Percentiles rank a stretch among this genome's conserved stretches.
Evolutionary conservation across 2,113 vertebrate genomes (phyloP).

Genomic region (Microtus oregoni): DNA sequence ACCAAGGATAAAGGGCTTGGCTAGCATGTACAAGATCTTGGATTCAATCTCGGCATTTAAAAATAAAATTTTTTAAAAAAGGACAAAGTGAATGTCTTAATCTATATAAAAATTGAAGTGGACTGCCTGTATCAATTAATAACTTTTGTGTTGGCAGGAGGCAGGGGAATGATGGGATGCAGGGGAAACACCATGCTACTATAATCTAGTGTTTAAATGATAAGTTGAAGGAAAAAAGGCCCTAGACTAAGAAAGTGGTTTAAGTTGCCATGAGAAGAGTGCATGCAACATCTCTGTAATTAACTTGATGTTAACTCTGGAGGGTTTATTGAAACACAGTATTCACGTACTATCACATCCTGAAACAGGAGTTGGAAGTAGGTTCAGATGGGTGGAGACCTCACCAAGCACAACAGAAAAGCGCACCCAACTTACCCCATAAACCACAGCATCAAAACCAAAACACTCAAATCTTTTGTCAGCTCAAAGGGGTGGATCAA

Average conservation of each 20-base stretch:
- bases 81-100: background rate
- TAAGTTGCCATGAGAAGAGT: background rate
- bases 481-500: background rate
- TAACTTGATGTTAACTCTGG: background rate
- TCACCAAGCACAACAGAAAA: background rate
- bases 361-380: background rate
- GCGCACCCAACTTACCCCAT: background rate
- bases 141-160: background rate
- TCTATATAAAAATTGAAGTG: background rate
- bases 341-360: background rate
- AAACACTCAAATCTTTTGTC: background rate
- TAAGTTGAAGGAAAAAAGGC: conserved; percentile 25
- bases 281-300: background rate
- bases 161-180: background rate
- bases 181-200: background rate
- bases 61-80: background rate
- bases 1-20: background rate
- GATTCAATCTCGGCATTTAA: background rate
- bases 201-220: background rate
- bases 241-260: conserved; percentile 21
- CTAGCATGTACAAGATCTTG: background rate
- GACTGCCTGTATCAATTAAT: background rate
- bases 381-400: background rate
- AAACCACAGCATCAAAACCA: background rate
- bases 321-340: background rate